These are phyloP conservation scores for Liposcelis brunnea DNA, from an alignment of 2,888 invertebrate species.

Conservation along the genomic window DNA sequence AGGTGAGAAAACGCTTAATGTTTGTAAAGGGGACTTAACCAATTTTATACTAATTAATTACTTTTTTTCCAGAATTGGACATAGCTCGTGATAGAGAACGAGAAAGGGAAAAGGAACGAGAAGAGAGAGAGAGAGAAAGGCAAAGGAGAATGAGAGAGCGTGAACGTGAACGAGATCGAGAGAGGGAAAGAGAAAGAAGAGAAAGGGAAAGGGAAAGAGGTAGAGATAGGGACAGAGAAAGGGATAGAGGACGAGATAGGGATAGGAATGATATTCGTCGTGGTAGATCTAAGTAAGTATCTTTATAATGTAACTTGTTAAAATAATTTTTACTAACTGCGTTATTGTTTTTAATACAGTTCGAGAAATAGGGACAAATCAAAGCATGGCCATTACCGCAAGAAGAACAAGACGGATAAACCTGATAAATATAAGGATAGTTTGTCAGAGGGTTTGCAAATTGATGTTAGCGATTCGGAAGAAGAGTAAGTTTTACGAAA, in stretches of 20 bases:
- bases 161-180: constrained; percentile 12
- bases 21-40: no score
- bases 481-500: constrained; percentile 21
- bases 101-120: constrained; percentile 18
- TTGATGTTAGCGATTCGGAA: constrained; percentile 35
- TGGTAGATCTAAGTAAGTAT: constrained; percentile 11
- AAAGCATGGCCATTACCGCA: constrained; percentile 10
- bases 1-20: no score
- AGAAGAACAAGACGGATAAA: constrained; percentile 13
- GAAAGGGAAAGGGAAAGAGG: constrained; percentile 20
- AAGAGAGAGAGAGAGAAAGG: constrained; percentile 17
- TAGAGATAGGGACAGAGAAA: constrained; percentile 21
- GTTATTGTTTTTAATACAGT: constrained; percentile 4
- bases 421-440: constrained; percentile 41
- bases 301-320: constrained; percentile 14
- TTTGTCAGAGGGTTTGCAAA: constrained; percentile 59
- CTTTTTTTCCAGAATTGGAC: no score
- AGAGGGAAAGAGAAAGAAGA: constrained; percentile 18
- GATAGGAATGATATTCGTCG: constrained; percentile 14
- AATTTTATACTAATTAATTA: no score
- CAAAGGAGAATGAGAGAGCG: constrained; percentile 13
- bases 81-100: constrained; percentile 22
- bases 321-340: constrained; percentile 7
- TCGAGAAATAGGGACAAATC: constrained; percentile 8
- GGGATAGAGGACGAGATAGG: constrained; percentile 17